Conservation (phyloP, 2,113 vertebrate species). For the Willisornis vidua region DNA sequence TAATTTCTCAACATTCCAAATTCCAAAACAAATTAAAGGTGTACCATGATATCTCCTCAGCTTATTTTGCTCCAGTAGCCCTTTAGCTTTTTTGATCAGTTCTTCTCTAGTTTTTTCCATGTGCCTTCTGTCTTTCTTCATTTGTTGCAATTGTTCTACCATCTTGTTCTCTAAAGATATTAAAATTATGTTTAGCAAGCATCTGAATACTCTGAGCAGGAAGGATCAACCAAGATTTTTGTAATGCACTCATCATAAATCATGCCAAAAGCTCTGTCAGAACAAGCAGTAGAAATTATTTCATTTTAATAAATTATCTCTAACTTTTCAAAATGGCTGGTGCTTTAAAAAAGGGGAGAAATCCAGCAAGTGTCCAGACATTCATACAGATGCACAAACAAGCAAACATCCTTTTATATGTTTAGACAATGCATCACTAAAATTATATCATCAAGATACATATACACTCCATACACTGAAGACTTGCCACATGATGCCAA, state of each 20-base stretch:
- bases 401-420: background rate
- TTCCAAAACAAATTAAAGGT: slow-evolving; percentile 3
- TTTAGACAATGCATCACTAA: background rate
- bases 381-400: background rate
- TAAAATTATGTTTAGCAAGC: slow-evolving; percentile 35
- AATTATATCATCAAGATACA: background rate
- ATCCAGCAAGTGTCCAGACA: background rate
- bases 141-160: slow-evolving; percentile 78
- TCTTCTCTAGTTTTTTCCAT: slow-evolving; percentile 86
- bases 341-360: background rate
- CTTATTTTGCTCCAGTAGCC: slow-evolving; percentile 81
- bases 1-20: slow-evolving; percentile 27
- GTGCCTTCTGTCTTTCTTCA: slow-evolving; percentile 80
- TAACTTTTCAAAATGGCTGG: background rate
- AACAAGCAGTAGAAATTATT: background rate
- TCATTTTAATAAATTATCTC: background rate
- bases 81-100: slow-evolving; percentile 82
- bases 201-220: background rate
- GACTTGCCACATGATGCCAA: background rate
- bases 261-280: background rate
- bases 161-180: slow-evolving; percentile 79
- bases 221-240: background rate
- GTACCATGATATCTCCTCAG: slow-evolving; percentile 82
- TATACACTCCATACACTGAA: background rate
- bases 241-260: background rate